Evolutionary conservation across 2,113 vertebrate genomes (phyloP).

Genomic region (Tupaia tana): DNA sequence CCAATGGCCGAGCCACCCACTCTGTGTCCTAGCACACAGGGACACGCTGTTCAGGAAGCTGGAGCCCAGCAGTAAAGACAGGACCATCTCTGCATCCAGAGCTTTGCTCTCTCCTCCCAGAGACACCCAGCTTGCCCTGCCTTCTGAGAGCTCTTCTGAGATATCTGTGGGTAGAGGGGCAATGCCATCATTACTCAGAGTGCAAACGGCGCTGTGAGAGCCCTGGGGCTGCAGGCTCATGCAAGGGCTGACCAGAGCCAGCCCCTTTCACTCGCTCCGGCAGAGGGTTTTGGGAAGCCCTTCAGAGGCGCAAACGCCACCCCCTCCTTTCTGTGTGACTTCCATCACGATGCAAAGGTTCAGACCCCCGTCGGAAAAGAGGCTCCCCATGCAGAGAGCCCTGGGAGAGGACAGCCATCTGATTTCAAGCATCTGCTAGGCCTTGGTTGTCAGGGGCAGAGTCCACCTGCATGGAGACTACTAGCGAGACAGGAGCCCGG

Average conservation of each 20-base stretch:
- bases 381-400: not conserved
- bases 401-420: not conserved
- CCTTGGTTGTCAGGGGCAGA: not conserved
- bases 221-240: not conserved
- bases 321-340: not conserved
- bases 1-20: no score
- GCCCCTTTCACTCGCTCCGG: not conserved
- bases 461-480: not conserved
- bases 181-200: not conserved
- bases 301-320: not conserved
- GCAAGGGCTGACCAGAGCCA: not conserved
- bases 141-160: not conserved
- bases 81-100: no score
- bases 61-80: not conserved
- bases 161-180: not conserved
- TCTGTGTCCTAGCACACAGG: not conserved
- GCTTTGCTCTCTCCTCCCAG: not conserved
- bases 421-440: not conserved
- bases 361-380: not conserved
- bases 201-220: not conserved
- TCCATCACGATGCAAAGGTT: not conserved
- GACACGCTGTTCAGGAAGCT: not conserved
- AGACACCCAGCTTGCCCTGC: not conserved
- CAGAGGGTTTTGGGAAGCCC: not conserved
- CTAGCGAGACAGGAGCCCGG: not conserved